phyloP scores from a whole-genome alignment of 2,888 invertebrate genomes.

The Patella pellucida region DNA sequence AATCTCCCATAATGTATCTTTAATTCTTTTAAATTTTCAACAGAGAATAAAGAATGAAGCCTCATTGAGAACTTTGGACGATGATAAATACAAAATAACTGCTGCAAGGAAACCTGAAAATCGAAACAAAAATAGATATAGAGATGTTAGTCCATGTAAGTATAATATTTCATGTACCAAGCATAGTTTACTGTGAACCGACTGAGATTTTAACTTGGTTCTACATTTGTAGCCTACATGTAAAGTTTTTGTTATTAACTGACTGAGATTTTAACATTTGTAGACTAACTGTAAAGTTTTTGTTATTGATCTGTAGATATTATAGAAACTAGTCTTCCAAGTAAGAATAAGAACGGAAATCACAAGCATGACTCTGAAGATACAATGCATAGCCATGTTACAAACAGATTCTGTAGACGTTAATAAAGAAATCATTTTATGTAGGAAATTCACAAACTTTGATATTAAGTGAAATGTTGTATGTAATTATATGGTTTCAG shows the following conservation, averaged over 20 bases:
- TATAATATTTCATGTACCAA: constrained; percentile 18
- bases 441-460: too few relatives aligned
- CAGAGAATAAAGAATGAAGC: constrained; percentile 62
- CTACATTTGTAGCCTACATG: too few relatives aligned
- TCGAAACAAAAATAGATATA: constrained; percentile 88
- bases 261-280: too few relatives aligned
- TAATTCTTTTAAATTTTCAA: constrained; percentile 25
- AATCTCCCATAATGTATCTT: too few relatives aligned
- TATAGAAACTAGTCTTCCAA: background rate
- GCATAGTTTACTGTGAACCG: too few relatives aligned
- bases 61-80: constrained; percentile 41
- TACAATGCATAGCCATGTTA: too few relatives aligned
- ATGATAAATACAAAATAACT: constrained; percentile 55
- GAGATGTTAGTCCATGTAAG: constrained; percentile 91
- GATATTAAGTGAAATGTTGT: constrained; percentile 9
- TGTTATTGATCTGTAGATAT: background rate
- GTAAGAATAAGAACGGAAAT: background rate
- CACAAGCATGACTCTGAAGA: too few relatives aligned
- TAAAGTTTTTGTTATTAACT: too few relatives aligned
- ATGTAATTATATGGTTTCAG: constrained; percentile 48
- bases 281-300: too few relatives aligned
- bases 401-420: too few relatives aligned
- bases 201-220: too few relatives aligned
- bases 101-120: constrained; percentile 86
- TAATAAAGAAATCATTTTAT: too few relatives aligned